Percentiles rank a stretch among this genome's conserved stretches.
These are phyloP conservation scores for Daubentonia madagascariensis DNA, from an alignment of 2,113 vertebrate species.

Conservation along the genomic window DNA sequence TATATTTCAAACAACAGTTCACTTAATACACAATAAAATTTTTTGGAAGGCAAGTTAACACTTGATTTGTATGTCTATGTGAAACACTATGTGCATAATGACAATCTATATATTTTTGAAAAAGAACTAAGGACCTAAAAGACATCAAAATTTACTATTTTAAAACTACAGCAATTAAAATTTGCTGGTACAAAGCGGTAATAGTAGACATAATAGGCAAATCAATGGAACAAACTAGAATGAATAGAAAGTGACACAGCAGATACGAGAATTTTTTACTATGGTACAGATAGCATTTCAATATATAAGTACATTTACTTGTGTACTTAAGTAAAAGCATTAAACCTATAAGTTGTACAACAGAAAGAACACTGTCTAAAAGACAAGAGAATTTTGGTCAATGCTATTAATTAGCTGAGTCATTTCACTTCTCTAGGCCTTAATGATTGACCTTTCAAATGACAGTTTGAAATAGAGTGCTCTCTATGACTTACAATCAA, in stretches of 20 bases:
- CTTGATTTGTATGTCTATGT: neutral
- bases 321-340: neutral
- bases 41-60: neutral
- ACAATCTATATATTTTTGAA: neutral
- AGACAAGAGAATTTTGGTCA: neutral
- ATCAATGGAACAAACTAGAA: neutral
- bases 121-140: neutral
- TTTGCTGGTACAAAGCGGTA: neutral
- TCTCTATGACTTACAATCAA: constrained; percentile 6
- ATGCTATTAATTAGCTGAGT: neutral
- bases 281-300: neutral
- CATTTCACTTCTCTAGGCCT: neutral
- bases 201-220: neutral
- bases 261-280: neutral
- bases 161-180: constrained; percentile 18
- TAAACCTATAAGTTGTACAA: neutral
- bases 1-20: constrained; percentile 3
- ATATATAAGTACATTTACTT: neutral
- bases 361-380: neutral
- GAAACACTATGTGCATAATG: neutral
- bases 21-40: neutral
- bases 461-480: neutral
- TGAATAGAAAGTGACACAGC: neutral
- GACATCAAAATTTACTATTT: neutral
- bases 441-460: neutral